Conservation (phyloP, 30 jellyfish, hydroid and myxozoan species). For the Clytia hemisphaerica region DNA sequence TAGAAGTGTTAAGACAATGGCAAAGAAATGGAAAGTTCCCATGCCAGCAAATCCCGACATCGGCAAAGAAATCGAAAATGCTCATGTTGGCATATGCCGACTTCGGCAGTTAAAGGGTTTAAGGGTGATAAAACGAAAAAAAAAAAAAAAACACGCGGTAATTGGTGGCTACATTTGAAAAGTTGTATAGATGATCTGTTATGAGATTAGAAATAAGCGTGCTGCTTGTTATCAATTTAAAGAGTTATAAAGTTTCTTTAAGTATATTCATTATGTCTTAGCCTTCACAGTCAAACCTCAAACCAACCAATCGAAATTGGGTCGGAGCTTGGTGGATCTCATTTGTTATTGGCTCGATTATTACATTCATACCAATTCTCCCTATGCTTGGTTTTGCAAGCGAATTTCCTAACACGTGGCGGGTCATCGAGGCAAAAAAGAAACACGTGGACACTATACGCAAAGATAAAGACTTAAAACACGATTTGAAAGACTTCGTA, state of each 20-base stretch:
- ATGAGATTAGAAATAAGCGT: too few species aligned
- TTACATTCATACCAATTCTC: slow-evolving; percentile 34
- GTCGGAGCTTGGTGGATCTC: slow-evolving; percentile 99
- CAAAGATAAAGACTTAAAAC: slow-evolving; percentile 11
- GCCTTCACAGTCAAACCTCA: slow-evolving; percentile 61
- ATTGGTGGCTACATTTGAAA: too few species aligned
- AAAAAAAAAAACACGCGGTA: too few species aligned
- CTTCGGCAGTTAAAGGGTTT: too few species aligned
- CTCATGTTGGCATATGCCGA: not conserved
- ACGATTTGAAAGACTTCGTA: slow-evolving; percentile 16
- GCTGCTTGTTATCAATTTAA: too few species aligned
- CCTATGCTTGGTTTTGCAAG: slow-evolving; percentile 77
- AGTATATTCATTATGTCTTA: not conserved
- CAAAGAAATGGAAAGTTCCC: too few species aligned
- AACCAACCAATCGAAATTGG: slow-evolving; percentile 72
- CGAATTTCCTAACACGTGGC: slow-evolving; percentile 36
- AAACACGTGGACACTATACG: slow-evolving; percentile 40
- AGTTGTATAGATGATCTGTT: too few species aligned
- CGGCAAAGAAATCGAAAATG: too few species aligned
- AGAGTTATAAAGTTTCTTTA: not conserved
- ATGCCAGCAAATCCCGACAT: too few species aligned
- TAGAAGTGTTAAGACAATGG: too few species aligned
- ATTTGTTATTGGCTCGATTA: slow-evolving; percentile 42
- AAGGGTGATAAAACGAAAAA: too few species aligned
- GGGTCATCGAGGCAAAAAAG: slow-evolving; percentile 27